Conservation (phyloP, 2,113 vertebrate species). For the Turnix velox region DNA sequence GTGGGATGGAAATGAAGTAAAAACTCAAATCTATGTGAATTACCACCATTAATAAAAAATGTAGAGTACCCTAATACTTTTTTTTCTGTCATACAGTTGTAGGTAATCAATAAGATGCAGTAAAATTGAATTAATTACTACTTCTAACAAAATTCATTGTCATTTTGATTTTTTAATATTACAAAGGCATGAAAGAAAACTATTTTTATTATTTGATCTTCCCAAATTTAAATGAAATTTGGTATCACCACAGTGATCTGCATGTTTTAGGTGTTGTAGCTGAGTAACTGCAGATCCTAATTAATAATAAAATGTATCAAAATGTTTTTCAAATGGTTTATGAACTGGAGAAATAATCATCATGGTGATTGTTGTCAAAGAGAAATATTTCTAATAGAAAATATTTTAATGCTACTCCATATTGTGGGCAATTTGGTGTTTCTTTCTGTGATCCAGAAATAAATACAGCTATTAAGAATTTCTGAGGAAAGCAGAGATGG, state of each 20-base stretch:
- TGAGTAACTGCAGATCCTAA: background rate
- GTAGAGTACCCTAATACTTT: background rate
- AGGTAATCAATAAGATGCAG: background rate
- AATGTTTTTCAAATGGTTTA: background rate
- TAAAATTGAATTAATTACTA: background rate
- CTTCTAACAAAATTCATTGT: background rate
- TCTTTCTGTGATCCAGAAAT: background rate
- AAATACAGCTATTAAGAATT: background rate
- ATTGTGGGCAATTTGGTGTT: accelerated
- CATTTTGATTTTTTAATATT: background rate
- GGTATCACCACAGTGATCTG: background rate
- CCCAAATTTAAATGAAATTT: background rate
- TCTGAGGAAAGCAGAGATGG: background rate
- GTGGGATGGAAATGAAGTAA: background rate
- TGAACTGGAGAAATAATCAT: background rate
- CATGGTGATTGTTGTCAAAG: background rate
- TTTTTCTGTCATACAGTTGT: background rate
- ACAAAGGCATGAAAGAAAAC: background rate
- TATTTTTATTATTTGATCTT: background rate
- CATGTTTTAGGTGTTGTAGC: background rate
- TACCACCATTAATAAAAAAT: background rate
- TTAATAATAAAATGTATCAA: background rate
- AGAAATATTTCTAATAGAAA: too few species aligned
- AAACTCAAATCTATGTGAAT: background rate
- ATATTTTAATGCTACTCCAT: background rate